Percentiles rank a stretch among this genome's conserved stretches.
phyloP scores from a whole-genome alignment of 2,797 vertebrate genomes.

The Silurus lanzhouensis region DNA sequence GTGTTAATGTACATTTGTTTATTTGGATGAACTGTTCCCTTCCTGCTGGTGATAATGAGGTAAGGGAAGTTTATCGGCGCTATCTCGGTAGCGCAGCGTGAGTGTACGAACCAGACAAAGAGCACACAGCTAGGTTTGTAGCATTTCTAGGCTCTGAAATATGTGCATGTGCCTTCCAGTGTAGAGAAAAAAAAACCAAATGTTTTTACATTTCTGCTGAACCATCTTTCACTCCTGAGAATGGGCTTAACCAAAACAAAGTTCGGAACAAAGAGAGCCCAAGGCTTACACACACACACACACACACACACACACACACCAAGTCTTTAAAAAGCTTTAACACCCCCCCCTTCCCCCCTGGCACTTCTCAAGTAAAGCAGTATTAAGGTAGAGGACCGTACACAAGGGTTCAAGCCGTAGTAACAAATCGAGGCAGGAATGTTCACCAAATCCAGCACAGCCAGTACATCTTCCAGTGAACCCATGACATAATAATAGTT shows the following conservation, averaged over 20 bases:
- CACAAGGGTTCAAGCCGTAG: not conserved
- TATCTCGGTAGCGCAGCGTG: not conserved
- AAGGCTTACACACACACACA: not conserved
- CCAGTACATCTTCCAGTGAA: not conserved
- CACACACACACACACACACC: not conserved
- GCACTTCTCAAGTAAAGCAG: not conserved
- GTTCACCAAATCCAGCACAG: not conserved
- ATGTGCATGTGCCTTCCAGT: not conserved
- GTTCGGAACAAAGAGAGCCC: not conserved
- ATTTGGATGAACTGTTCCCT: not conserved
- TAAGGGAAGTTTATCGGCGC: not conserved
- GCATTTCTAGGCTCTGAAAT: not conserved
- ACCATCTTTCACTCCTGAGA: constrained; percentile 27
- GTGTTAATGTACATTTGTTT: not conserved
- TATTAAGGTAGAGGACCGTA: not conserved
- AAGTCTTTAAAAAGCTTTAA: not conserved
- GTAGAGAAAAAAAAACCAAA: not conserved
- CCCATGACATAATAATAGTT: not conserved
- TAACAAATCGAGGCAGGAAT: not conserved
- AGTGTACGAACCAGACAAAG: not conserved
- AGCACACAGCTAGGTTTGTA: not conserved
- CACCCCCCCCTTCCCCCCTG: not conserved
- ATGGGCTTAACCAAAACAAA: constrained; percentile 18
- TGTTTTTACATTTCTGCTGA: constrained; percentile 17
- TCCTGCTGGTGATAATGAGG: not conserved